Evolutionary conservation across 2,888 invertebrate genomes (phyloP), one percentile per base, ranked within the genome.

Genomic region (Clitarchus hookeri): DNA sequence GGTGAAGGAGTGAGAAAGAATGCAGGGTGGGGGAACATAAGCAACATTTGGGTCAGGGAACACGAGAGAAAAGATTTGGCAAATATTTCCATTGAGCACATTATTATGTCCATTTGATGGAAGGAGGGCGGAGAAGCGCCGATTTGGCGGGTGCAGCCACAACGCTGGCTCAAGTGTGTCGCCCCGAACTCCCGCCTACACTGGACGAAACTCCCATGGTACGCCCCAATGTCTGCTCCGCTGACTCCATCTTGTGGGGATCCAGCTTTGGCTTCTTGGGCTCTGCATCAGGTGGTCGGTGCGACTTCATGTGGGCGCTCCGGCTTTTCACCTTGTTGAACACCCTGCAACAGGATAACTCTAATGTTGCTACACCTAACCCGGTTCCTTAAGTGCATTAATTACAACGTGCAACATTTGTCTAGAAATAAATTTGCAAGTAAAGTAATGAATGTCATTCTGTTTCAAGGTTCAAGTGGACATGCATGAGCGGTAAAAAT

Each of bases 221-320:
- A 82, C 88, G 87, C 85, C 87, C 87, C 84, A 88, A 79, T 26
- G 84, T 86, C 85, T 87, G 87, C 83, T 88, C 87, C 13, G 87
- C 86, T 27, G 86, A 85, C 83, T 87, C 88, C 88, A 86, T 85
- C 86, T 89, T 88, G 82, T 88, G 88, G 80, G 88, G 84, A 54
- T 90, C 91, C 87, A 91, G 92, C 91, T 94, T 95, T 91, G 94
- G 93, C 93, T 94, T 93, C 93, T 94, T 94, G 89, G 94, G 94
- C 92, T 96, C 96, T 92, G 95, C 94, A 93, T 97, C 97, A 91
- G 96, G 96, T 90, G 97, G 96, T 91, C 97, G 96, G 93, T 99
- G 99, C 89, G 98, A 98, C 94, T 99, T 99, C 99, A 99, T 99
- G 93, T 99, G 99, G 89, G 99, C 99, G 93, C 98, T 99, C 93